Evolutionary conservation across 2,113 vertebrate species (phyloP).

Genomic region (Speoplatyrhinus poulsoni): DNA sequence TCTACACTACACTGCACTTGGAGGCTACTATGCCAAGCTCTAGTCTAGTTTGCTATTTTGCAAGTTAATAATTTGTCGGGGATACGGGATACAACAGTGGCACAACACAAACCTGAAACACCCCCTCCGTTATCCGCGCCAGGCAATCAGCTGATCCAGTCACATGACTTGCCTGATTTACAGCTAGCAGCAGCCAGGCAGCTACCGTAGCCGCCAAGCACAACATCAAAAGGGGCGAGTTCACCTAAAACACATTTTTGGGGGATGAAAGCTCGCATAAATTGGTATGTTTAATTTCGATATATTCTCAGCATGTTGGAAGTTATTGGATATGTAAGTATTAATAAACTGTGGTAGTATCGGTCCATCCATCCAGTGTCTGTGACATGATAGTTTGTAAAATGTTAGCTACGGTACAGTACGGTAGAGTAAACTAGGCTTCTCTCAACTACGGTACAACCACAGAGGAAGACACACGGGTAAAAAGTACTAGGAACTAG

Average conservation of each 20-base stretch:
- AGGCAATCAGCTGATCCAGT: constrained; percentile 68
- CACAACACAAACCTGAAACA: not conserved
- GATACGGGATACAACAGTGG: no score
- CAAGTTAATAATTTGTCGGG: no score
- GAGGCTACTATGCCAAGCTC: no score
- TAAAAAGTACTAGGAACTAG: no score
- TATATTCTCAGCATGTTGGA: no score
- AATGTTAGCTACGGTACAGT: not conserved
- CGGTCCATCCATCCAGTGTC: no score
- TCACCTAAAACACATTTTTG: not conserved
- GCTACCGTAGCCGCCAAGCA: constrained; percentile 21
- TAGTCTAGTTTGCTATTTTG: no score
- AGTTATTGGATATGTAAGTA: no score
- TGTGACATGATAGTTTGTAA: not conserved
- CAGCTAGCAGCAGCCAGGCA: not conserved
- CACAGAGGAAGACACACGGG: no score
- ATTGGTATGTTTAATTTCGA: constrained; percentile 32
- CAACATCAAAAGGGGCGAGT: constrained; percentile 31
- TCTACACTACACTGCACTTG: no score
- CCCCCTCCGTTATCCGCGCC: constrained; percentile 37
- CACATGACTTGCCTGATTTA: constrained; percentile 68
- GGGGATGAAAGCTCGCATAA: not conserved
- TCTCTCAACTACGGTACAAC: no score
- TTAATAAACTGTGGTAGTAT: no score
- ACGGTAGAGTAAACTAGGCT: not conserved